phyloP scores from a whole-genome alignment of 2,797 vertebrate species.

The Crenichthys baileyi region DNA sequence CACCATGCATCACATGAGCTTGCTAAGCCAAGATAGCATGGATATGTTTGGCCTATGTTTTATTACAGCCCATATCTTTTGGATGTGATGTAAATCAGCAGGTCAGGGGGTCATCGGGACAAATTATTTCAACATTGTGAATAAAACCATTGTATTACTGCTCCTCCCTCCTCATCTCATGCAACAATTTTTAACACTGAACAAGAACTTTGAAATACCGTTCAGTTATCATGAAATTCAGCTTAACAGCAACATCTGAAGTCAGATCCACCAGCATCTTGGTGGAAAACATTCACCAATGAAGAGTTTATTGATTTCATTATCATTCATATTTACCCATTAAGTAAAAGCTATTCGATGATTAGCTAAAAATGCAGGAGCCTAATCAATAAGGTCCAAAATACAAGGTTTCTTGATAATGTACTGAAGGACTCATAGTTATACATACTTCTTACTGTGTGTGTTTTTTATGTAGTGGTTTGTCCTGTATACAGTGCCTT shows the following conservation, averaged over 20 bases:
- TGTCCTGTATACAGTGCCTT: background rate
- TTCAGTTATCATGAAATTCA: background rate
- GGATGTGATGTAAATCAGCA: slow-evolving; percentile 75
- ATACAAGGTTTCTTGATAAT: background rate
- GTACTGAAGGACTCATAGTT: background rate
- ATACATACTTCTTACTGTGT: background rate
- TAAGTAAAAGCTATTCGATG: background rate
- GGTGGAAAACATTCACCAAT: background rate
- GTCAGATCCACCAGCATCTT: slow-evolving; percentile 18
- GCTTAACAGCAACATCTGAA: slow-evolving; percentile 16
- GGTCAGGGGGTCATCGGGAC: slow-evolving; percentile 70
- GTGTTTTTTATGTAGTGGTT: background rate
- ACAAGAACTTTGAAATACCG: slow-evolving; percentile 61
- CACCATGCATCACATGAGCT: slow-evolving; percentile 60
- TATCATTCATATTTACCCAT: background rate
- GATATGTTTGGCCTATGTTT: slow-evolving; percentile 52
- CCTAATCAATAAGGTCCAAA: background rate
- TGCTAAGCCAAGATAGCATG: slow-evolving; percentile 55
- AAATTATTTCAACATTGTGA: slow-evolving; percentile 68
- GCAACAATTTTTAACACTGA: slow-evolving; percentile 55
- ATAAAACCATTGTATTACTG: slow-evolving; percentile 63
- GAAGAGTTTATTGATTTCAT: background rate
- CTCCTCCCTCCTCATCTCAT: slow-evolving; percentile 50
- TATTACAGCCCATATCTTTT: slow-evolving; percentile 72
- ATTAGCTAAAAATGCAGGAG: background rate